Percentiles rank a stretch among this genome's conserved stretches.
Conservation (phyloP, 2,888 invertebrate species). For the Andricus quercusramuli region DNA sequence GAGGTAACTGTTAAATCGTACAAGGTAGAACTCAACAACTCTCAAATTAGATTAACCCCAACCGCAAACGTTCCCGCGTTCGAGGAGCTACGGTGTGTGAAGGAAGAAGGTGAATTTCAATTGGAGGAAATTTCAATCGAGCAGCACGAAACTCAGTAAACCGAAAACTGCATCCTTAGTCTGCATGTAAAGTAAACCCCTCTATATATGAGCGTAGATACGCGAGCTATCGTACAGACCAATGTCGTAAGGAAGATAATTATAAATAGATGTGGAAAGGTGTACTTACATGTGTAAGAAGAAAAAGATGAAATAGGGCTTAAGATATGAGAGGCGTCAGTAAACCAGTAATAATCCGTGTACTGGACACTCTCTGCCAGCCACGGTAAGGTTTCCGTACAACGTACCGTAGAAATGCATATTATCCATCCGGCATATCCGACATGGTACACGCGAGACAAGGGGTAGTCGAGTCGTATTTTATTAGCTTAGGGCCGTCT, state of each 20-base stretch:
- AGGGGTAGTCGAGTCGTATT: conserved; percentile 63
- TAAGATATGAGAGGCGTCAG: conserved; percentile 57
- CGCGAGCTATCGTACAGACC: neutral
- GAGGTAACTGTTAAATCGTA: neutral
- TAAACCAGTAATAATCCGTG: conserved; percentile 71
- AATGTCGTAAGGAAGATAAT: neutral
- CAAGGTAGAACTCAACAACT: conserved; percentile 12
- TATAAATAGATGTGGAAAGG: neutral
- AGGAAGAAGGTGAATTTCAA: conserved; percentile 40
- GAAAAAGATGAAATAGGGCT: conserved; percentile 43
- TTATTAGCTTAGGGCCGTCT: conserved; percentile 74
- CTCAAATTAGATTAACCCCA: conserved; percentile 31
- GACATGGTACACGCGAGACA: conserved; percentile 71
- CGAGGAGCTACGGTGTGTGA: conserved; percentile 11
- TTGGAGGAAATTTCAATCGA: conserved; percentile 39
- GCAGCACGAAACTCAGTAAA: conserved; percentile 42
- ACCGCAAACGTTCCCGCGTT: conserved; percentile 24
- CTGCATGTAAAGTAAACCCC: conserved; percentile 20
- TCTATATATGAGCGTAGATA: conserved; percentile 16
- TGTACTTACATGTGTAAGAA: conserved; percentile 41
- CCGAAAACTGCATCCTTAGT: conserved; percentile 35
- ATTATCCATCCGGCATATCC: conserved; percentile 74
- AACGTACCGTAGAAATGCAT: conserved; percentile 76
- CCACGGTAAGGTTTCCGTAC: conserved; percentile 71
- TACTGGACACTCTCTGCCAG: conserved; percentile 61